Conservation (phyloP, 2,888 invertebrate species). For the Phorcus lineatus region DNA sequence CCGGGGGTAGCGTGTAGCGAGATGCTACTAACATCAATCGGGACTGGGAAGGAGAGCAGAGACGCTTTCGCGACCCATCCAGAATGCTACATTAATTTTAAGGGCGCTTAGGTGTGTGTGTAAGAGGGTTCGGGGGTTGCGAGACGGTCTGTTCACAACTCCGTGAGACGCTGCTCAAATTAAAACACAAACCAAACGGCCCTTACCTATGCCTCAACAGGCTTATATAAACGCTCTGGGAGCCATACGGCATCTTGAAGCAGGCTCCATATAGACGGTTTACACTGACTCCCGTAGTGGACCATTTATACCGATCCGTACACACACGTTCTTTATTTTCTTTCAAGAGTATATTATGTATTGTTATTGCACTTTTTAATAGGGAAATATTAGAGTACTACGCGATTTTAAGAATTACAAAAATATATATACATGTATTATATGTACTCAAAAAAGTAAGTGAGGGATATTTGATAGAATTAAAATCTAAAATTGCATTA, state of each 20-base stretch:
- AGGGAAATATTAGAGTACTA: too few species aligned
- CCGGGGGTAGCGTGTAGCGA: conserved; percentile 19
- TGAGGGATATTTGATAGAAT: too few species aligned
- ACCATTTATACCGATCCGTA: too few species aligned
- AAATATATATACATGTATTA: too few species aligned
- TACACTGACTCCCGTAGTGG: too few species aligned
- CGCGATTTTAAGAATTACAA: too few species aligned
- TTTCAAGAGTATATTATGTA: too few species aligned
- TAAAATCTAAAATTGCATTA: too few species aligned
- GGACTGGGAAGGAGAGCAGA: conserved; percentile 14
- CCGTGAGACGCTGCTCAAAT: conserved; percentile 20
- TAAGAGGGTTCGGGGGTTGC: conserved; percentile 4
- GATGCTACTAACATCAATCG: conserved; percentile 28
- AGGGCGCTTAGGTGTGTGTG: conserved; percentile 22
- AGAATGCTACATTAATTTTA: conserved; percentile 28
- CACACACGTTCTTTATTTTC: too few species aligned
- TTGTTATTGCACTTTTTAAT: too few species aligned
- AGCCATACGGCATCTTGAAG: background rate
- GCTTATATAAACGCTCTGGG: background rate
- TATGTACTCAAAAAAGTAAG: too few species aligned
- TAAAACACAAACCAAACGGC: conserved; percentile 25
- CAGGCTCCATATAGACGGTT: too few species aligned
- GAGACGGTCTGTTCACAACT: conserved; percentile 9
- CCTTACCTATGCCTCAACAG: conserved; percentile 18
- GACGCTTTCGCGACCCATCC: background rate